A percentile compares a stretch with the other conserved stretches of the same genome.
phyloP scores from a whole-genome alignment of 53 echinoderm and acorn worm genomes.

The Astropecten irregularis region DNA sequence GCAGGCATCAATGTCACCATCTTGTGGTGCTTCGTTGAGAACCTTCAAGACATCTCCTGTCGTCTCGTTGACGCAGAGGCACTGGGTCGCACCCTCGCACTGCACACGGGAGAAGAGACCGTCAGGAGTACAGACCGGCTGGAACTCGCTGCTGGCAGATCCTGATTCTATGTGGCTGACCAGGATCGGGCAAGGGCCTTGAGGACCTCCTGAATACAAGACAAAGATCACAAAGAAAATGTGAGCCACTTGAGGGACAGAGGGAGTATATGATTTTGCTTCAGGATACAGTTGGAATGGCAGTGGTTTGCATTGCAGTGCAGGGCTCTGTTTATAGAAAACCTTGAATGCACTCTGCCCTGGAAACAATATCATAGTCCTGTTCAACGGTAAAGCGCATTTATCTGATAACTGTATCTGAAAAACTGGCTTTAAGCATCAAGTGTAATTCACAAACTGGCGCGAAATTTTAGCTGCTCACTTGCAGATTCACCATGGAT shows the following conservation, averaged over 20 bases:
- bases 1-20: conserved; percentile 42
- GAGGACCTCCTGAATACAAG: conserved; percentile 8
- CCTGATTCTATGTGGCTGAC: conserved; percentile 20
- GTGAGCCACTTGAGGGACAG: neutral
- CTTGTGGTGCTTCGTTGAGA: conserved; percentile 53
- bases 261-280: neutral
- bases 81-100: conserved; percentile 65
- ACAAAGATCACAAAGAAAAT: neutral
- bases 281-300: no score
- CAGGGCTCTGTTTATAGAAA: no score
- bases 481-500: no score
- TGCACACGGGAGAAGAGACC: conserved; percentile 74
- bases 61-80: conserved; percentile 76
- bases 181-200: conserved; percentile 48
- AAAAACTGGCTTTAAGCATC: no score
- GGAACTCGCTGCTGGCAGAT: conserved; percentile 26
- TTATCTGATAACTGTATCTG: no score
- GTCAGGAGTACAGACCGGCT: conserved; percentile 74
- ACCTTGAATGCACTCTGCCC: no score
- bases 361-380: no score
- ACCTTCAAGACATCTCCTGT: conserved; percentile 62
- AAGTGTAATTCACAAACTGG: no score
- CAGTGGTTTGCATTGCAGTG: no score
- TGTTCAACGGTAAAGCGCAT: no score
- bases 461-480: no score